Evolutionary conservation across 2,113 vertebrate genomes (phyloP).

Genomic region (Catharus minimus): DNA sequence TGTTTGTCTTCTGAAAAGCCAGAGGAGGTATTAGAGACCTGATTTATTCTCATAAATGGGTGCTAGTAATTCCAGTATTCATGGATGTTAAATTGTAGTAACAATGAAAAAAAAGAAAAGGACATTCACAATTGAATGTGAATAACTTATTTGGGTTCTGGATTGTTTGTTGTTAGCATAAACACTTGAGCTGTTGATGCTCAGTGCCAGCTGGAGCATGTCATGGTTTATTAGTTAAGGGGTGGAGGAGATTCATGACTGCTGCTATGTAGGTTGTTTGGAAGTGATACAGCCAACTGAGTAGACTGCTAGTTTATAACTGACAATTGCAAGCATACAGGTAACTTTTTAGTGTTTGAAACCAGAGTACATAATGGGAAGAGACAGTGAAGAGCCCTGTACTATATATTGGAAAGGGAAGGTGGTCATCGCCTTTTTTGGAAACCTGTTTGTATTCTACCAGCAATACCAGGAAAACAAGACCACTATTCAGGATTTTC

Average conservation of each 20-base stretch:
- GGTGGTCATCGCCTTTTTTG: background rate
- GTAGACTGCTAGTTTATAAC: background rate
- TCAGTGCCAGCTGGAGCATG: background rate
- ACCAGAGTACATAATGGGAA: background rate
- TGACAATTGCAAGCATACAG: rapidly evolving
- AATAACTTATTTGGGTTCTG: background rate
- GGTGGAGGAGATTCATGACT: background rate
- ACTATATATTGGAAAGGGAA: background rate
- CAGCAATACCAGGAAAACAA: background rate
- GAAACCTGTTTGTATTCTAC: background rate
- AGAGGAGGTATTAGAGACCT: background rate
- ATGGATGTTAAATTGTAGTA: background rate
- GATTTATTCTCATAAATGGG: background rate
- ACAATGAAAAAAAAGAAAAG: background rate
- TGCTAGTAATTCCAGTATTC: background rate
- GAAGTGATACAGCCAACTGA: background rate
- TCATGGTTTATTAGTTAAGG: background rate
- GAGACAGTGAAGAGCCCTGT: background rate
- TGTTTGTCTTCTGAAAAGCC: background rate
- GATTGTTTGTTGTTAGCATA: background rate
- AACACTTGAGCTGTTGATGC: background rate
- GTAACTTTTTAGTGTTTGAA: background rate
- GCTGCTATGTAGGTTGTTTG: background rate
- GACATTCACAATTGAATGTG: background rate
- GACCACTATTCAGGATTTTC: background rate